phyloP scores from a whole-genome alignment of 2,888 invertebrate genomes.

The Pediacus dermestoides region DNA sequence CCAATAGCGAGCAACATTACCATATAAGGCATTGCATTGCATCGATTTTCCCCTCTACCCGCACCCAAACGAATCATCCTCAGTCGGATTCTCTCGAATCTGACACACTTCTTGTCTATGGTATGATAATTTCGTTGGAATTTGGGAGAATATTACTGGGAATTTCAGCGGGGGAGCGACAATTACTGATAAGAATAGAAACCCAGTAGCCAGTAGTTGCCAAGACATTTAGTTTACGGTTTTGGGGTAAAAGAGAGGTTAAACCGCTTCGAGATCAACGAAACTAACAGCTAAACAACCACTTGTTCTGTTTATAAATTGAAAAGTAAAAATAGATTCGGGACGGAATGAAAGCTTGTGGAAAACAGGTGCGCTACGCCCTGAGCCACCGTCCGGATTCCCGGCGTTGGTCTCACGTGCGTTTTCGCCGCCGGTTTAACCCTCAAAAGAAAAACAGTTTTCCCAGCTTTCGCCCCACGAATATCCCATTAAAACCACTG shows the following conservation, averaged over 20 bases:
- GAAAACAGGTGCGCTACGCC: constrained; percentile 33
- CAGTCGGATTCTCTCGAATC: no score
- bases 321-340: constrained; percentile 30
- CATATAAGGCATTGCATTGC: constrained; percentile 74
- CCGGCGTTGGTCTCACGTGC: no score
- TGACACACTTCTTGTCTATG: constrained; percentile 40
- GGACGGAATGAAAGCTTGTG: constrained; percentile 10
- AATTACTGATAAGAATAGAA: no score
- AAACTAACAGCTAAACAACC: constrained; percentile 23
- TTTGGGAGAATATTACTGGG: no score
- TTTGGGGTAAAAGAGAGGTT: constrained; percentile 5
- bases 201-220: no score
- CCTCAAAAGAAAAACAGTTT: no score
- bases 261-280: constrained; percentile 4
- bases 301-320: constrained; percentile 30
- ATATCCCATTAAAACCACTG: no score
- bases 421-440: no score
- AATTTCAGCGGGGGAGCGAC: no score
- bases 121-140: no score
- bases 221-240: constrained; percentile 6
- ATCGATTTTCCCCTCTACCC: constrained; percentile 51
- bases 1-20: constrained; percentile 72
- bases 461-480: no score
- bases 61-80: constrained; percentile 27
- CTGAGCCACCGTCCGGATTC: no score